Evolutionary conservation across 2,113 vertebrate genomes (phyloP).

Genomic region (Rhineura floridana): DNA sequence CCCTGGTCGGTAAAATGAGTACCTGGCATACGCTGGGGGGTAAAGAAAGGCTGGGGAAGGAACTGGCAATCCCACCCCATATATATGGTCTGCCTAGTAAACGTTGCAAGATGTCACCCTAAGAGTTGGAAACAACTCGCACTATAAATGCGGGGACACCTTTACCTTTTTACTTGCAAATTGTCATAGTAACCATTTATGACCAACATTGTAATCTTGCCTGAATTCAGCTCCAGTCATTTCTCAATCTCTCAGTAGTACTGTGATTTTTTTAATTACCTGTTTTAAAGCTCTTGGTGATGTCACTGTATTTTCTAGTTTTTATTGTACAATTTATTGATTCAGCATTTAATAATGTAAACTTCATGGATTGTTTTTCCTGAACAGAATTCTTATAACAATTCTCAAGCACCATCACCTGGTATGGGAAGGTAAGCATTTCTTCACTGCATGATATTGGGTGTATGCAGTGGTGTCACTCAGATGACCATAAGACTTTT

Average conservation of each 20-base stretch:
- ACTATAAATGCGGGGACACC: no score
- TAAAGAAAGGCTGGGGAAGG: no score
- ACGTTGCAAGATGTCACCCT: no score
- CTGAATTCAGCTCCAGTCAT: not conserved
- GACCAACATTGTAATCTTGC: not conserved
- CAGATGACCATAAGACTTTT: no score
- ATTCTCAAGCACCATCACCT: conserved; percentile 97
- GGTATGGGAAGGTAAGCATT: conserved; percentile 93
- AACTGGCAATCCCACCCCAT: no score
- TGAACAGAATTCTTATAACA: conserved; percentile 93
- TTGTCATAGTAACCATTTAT: not conserved
- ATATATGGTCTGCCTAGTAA: no score
- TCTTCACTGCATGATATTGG: conserved; percentile 8
- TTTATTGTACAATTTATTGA: not conserved
- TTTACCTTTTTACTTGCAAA: no score
- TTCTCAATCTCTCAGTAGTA: not conserved
- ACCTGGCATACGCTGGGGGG: no score
- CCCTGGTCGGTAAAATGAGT: no score
- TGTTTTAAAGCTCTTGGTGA: not conserved
- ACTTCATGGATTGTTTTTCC: conserved; percentile 38
- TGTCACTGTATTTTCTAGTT: not conserved
- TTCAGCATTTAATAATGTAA: not conserved
- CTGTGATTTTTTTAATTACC: not conserved
- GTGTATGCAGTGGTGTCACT: not conserved
- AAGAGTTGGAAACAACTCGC: no score